Evolutionary conservation across 2,797 vertebrate species (phyloP).

Genomic region (Hephaestus fuliginosus): DNA sequence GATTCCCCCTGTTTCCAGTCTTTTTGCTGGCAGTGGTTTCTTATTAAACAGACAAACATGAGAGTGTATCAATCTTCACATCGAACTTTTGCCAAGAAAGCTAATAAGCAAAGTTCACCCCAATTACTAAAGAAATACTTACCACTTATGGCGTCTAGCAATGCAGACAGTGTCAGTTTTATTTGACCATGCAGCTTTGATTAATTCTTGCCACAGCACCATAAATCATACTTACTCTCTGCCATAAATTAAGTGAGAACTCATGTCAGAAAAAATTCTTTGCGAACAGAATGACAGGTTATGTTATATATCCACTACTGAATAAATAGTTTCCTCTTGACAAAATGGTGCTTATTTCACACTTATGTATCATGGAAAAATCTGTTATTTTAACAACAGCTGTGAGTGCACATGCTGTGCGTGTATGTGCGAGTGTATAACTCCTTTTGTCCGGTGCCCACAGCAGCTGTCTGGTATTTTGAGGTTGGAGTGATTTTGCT

Average conservation of each 20-base stretch:
- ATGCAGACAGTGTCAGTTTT: neutral
- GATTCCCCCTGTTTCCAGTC: neutral
- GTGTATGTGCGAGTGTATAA: conserved; percentile 39
- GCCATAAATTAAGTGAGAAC: neutral
- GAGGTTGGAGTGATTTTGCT: conserved; percentile 78
- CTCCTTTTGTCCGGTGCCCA: conserved; percentile 54
- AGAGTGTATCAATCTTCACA: neutral
- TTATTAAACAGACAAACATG: neutral
- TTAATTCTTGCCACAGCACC: conserved; percentile 1
- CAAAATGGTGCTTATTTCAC: conserved; percentile 51
- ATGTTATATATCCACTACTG: conserved; percentile 17
- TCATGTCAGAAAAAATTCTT: conserved; percentile 10
- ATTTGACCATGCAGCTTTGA: conserved; percentile 8
- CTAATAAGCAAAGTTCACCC: neutral
- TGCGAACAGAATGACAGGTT: conserved; percentile 8
- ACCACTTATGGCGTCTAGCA: neutral
- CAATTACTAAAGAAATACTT: neutral
- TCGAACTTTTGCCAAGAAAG: conserved; percentile 1
- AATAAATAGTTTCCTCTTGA: conserved; percentile 64
- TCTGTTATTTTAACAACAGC: conserved; percentile 59
- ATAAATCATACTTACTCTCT: conserved; percentile 13
- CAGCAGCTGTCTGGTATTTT: conserved; percentile 83
- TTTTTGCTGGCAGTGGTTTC: neutral
- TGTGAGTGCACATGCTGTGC: conserved; percentile 39
- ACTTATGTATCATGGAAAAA: conserved; percentile 57